Evolutionary conservation across 2,797 vertebrate species (phyloP), one percentile per base, ranked within the genome.

Genomic region (Crypturellus tataupa): DNA sequence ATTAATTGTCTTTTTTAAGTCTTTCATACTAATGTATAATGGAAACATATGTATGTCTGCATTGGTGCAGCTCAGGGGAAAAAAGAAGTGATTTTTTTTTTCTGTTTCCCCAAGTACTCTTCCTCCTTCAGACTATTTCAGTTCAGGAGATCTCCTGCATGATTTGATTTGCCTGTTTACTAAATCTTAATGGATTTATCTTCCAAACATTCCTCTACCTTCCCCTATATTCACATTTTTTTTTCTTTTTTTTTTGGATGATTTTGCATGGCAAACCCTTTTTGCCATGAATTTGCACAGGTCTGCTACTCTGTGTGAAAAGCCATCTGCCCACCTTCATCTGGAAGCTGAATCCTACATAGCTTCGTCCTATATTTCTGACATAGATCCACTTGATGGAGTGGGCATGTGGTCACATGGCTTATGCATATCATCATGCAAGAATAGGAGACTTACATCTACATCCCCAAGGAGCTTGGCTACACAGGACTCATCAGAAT

Each of bases 41-140:
- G 14, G 73, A 89, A 90, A 56, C 13, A 78, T 2, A 47, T 24
- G 37, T 51, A 67, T 44, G 16, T 29, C 68, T 80, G 3, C 77
- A 60, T 71, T 37, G 90, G 64, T 42, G 73, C 27, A 25, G 60
- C 51, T 40, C 47, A 77, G 44, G n/a, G 37, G 47, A 56, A 85
- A 39, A 59, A 78, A 62, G 23, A 79, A 87, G 31, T 20, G 31
- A 81, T 72, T 86, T 91, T 89, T 80, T 72, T 86, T 91, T 89
- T 77, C 76, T 70, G 0, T 56, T 93, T 88, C 8, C 5, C n/a
- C 33, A 46, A 59, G 40, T 49, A 23, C 12, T 78, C 2, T 39
- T 24, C 17, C 31, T 67, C 18, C 29, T 33, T 47, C 8, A 19
- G 10, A 53, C 10, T 49, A 62, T 81, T 84, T 81, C 7, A 12